These are phyloP conservation scores for Macrophya alboannulata DNA, from an alignment of 2,888 invertebrate genomes.

Conservation along the genomic window DNA sequence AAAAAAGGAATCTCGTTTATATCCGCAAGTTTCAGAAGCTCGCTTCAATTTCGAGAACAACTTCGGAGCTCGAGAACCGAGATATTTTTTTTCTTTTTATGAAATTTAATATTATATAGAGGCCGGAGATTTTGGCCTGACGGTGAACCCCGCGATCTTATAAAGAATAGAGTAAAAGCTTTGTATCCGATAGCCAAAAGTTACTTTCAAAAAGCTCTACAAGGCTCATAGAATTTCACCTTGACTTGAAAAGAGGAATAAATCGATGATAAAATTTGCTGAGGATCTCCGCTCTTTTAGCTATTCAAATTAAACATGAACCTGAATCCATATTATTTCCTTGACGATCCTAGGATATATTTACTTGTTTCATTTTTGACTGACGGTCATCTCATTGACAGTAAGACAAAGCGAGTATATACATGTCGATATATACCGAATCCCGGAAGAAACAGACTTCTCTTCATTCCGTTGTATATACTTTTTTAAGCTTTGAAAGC, in stretches of 20 bases:
- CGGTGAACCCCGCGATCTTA: neutral
- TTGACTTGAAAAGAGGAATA: neutral
- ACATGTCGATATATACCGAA: neutral
- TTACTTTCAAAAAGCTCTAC: neutral
- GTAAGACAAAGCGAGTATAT: neutral
- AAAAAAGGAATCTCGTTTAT: constrained; percentile 16
- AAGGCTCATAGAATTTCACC: neutral
- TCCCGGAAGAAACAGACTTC: neutral
- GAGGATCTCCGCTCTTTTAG: neutral
- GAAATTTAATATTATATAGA: neutral
- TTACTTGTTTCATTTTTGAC: neutral
- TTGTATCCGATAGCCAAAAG: neutral
- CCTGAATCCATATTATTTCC: neutral
- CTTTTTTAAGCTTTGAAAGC: neutral
- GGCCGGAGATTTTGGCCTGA: neutral
- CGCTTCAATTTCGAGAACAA: neutral
- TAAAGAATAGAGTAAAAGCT: neutral
- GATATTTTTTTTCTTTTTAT: neutral
- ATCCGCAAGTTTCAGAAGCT: neutral
- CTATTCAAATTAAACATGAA: neutral
- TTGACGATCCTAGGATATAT: neutral
- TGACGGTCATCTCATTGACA: neutral
- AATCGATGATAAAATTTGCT: neutral
- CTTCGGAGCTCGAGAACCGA: neutral
- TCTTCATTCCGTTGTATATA: neutral